A percentile compares a stretch with the other conserved stretches of the same genome.
Evolutionary conservation across 2,113 vertebrate genomes (phyloP).

Genomic region (Epinephelus cyanopodus): DNA sequence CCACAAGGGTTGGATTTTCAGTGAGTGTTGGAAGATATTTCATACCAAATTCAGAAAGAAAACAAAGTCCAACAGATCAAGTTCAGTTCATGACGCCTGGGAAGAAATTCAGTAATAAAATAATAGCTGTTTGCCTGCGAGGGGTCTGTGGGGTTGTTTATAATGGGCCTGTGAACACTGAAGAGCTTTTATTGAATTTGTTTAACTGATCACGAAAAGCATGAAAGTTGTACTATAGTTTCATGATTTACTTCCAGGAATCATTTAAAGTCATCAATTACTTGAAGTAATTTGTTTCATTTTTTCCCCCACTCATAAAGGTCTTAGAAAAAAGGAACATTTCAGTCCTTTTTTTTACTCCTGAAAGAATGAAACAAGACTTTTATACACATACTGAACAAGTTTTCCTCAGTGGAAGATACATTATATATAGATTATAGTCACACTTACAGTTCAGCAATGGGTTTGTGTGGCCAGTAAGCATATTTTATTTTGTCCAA

Average conservation of each 20-base stretch:
- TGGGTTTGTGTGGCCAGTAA: too few species aligned
- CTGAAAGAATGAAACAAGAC: conserved; percentile 7
- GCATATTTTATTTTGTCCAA: too few species aligned
- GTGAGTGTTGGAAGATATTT: conserved; percentile 35
- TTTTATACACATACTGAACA: conserved; percentile 51
- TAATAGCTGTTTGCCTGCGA: conserved; percentile 55
- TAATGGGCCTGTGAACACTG: conserved; percentile 53
- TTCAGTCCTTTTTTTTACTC: conserved; percentile 21
- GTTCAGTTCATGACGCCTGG: conserved; percentile 57
- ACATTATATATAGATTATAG: not conserved
- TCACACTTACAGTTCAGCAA: not conserved
- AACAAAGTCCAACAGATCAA: conserved; percentile 54
- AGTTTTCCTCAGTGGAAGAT: conserved; percentile 3
- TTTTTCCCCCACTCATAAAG: not conserved
- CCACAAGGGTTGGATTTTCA: conserved; percentile 52
- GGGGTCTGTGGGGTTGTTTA: conserved; percentile 42
- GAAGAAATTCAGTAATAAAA: conserved; percentile 65
- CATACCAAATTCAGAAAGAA: conserved; percentile 71
- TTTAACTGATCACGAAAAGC: conserved; percentile 21
- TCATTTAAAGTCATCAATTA: not conserved
- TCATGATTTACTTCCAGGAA: conserved; percentile 2
- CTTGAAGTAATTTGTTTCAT: not conserved
- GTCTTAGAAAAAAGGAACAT: not conserved
- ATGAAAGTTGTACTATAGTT: not conserved
- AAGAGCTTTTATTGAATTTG: conserved; percentile 1